Conservation (phyloP, 1,140 invertebrate species). For the Drosophila azteca region DNA sequence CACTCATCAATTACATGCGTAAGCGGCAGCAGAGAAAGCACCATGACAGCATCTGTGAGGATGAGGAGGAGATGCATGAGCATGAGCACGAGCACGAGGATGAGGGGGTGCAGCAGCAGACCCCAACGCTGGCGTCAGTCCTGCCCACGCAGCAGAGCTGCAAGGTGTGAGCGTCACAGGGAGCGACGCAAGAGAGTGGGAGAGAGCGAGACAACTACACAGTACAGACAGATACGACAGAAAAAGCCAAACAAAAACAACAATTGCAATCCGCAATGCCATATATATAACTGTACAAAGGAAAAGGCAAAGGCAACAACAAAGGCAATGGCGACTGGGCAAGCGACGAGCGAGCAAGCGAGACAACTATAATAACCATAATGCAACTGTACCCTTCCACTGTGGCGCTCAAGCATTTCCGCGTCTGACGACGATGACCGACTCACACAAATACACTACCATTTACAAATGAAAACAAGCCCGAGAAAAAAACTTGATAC, state of each 20-base stretch:
- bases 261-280: conserved; percentile 68
- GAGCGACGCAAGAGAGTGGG: too few species aligned
- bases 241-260: conserved; percentile 41
- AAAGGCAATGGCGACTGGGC: conserved; percentile 30
- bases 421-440: conserved; percentile 19
- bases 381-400: conserved; percentile 60
- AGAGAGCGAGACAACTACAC: conserved; percentile 12
- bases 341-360: conserved; percentile 36
- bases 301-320: conserved; percentile 32
- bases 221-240: conserved; percentile 22
- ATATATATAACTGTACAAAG: conserved; percentile 59
- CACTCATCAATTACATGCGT: conserved; percentile 85
- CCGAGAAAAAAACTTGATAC: conserved; percentile 61
- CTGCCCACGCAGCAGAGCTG: conserved; percentile 65
- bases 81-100: conserved; percentile 51
- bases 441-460: conserved; percentile 59
- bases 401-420: conserved; percentile 52
- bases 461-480: conserved; percentile 54
- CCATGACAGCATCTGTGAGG: conserved; percentile 85
- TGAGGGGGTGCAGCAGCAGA: conserved; percentile 42
- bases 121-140: conserved; percentile 46
- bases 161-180: conserved; percentile 58
- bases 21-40: conserved; percentile 84
- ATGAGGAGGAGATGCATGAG: conserved; percentile 84
- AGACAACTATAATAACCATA: conserved; percentile 51